Percentiles rank a stretch among this genome's conserved stretches.
Evolutionary conservation across 1,140 invertebrate genomes (phyloP).

Genomic region (Mylabris phalerata): DNA sequence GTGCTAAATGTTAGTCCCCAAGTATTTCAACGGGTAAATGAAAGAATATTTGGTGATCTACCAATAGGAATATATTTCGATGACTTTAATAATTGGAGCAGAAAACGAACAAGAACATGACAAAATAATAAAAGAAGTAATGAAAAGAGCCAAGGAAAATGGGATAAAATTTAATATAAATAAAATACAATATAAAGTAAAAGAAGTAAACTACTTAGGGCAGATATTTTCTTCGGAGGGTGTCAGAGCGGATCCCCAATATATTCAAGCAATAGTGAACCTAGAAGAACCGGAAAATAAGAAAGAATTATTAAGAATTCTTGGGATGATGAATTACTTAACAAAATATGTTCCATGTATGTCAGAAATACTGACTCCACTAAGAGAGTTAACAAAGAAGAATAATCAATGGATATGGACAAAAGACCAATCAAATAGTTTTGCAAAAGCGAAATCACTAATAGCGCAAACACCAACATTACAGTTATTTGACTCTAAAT

Average conservation of each 20-base stretch:
- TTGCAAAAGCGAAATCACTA: too few relatives aligned
- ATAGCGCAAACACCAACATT: too few relatives aligned
- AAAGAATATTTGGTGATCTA: conserved; percentile 22
- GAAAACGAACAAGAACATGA: conserved; percentile 17
- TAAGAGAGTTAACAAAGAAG: conserved; percentile 10
- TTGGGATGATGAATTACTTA: conserved; percentile 24
- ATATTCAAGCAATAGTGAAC: too few relatives aligned
- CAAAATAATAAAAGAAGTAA: conserved; percentile 10
- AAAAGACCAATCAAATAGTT: too few relatives aligned
- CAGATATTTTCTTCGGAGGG: conserved; percentile 19
- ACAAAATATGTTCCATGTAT: conserved; percentile 17
- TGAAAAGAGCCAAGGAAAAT: conserved; percentile 9
- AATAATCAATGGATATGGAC: conserved; percentile 9
- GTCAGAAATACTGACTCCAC: conserved; percentile 8
- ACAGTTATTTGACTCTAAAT: too few relatives aligned
- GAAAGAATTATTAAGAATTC: too few relatives aligned
- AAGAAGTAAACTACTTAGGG: conserved; percentile 17
- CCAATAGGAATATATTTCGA: conserved; percentile 21
- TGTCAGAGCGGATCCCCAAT: conserved; percentile 4
- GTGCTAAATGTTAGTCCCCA: conserved; percentile 37
- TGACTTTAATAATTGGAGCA: conserved; percentile 17
- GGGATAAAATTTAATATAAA: conserved; percentile 19
- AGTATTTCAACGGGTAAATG: conserved; percentile 37
- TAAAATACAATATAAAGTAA: conserved; percentile 21
- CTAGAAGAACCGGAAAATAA: too few relatives aligned